Conservation (phyloP, 2,888 invertebrate species). For the Drosophila fungiperda region DNA sequence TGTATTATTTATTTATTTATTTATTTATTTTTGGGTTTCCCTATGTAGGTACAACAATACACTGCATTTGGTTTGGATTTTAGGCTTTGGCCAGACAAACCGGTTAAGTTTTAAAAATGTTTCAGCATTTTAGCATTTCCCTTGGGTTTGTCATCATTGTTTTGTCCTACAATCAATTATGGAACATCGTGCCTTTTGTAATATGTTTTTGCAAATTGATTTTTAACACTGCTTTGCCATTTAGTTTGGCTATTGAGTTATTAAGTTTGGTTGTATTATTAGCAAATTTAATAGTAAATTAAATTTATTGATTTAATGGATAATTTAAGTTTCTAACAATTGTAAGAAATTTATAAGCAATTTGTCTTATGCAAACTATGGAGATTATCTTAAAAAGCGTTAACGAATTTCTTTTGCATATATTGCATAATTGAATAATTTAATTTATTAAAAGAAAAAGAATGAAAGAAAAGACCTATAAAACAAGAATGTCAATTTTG, state of each 20-base stretch:
- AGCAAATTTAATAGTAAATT: slow-evolving; percentile 7
- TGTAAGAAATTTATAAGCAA: slow-evolving; percentile 8
- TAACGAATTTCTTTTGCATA: background rate
- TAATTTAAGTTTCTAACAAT: slow-evolving; percentile 31
- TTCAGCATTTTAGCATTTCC: slow-evolving; percentile 76
- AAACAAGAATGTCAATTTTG: slow-evolving; percentile 7
- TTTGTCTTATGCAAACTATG: slow-evolving; percentile 10
- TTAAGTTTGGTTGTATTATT: slow-evolving; percentile 15
- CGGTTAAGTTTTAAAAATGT: slow-evolving; percentile 62
- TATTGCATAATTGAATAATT: background rate
- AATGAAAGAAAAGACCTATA: background rate
- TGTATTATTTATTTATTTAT: slow-evolving; percentile 31
- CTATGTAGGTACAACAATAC: slow-evolving; percentile 71
- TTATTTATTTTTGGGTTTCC: slow-evolving; percentile 20
- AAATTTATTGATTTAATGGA: background rate
- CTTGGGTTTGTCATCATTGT: slow-evolving; percentile 61
- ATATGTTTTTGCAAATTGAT: slow-evolving; percentile 62
- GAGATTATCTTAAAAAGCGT: slow-evolving; percentile 1
- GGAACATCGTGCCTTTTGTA: slow-evolving; percentile 74
- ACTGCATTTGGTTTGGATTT: slow-evolving; percentile 45
- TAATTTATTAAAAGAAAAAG: background rate
- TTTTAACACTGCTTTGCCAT: slow-evolving; percentile 52
- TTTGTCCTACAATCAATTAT: slow-evolving; percentile 61
- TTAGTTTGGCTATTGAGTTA: slow-evolving; percentile 23
- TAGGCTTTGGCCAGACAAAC: slow-evolving; percentile 73